Base-by-base conservation (phyloP, 2,797 vertebrate species). In the Spondyliosoma cantharus region DNA sequence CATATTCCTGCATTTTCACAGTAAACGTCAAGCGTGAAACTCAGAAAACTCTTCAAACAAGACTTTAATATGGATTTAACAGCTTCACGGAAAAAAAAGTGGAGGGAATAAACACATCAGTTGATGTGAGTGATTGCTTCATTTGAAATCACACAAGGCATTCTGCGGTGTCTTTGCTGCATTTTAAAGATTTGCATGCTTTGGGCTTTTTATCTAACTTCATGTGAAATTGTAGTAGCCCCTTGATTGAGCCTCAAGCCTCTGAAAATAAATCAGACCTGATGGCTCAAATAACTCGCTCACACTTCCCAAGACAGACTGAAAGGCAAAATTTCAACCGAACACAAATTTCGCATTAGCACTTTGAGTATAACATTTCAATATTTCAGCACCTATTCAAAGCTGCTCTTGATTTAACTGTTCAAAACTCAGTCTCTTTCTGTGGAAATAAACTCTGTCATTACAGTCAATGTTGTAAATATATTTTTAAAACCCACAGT, bases 261-360 rank as follows among this genome's bases (percentile, higher is more conserved):
- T 37, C 71, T 75, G 62, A 53, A 85, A 90, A 86, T 76, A 87
- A 85, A 90, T 89, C 78, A 74, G 58, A 89, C 87, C 80, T 84
- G 76, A 89, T 83, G 89, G 75, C 62, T 76, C 43, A 81, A 66
- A 90, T 72, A 87, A 86, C 75, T 86, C 56, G 7, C 63, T 88
- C 42, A 78, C 86, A 91, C 76, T 77, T 84, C 84, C 50, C 3
- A 42, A 82, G 78, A 83, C 45, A 22, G 78, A 60, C 58, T 88
- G 68, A 87, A 89, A 88, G 49, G 76, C 54, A 56, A 80, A 65
- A 78, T 90, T 84, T 82, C 68, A 68, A 72, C 58, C 2, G 16
- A 87, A 90, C 88, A 89, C 78, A 86, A 66, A 89, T 90, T 90
- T 90, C 17, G 42, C 85, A 87, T 90, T 86, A 85, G 65, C 32